Evolutionary conservation across 1,140 invertebrate species (phyloP).

Genomic region (Drusus annulatus): DNA sequence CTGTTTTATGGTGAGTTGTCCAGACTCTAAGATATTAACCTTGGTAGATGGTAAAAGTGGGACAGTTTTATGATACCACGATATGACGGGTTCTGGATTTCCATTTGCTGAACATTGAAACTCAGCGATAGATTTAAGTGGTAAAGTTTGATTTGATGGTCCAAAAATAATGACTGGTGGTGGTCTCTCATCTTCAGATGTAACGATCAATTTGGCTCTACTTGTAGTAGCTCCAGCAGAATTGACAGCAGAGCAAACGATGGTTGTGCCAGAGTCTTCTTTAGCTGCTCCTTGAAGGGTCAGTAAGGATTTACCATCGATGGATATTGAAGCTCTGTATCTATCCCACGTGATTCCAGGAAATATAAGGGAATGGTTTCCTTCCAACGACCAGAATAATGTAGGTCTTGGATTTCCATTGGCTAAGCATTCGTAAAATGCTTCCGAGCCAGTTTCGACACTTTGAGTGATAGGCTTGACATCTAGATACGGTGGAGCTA

Average conservation of each 20-base stretch:
- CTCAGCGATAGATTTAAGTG: conserved; percentile 81
- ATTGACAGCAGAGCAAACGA: conserved; percentile 88
- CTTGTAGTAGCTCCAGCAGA: conserved; percentile 85
- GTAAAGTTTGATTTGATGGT: conserved; percentile 92
- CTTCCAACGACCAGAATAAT: conserved; percentile 85
- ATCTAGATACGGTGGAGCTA: conserved; percentile 78
- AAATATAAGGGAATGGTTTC: conserved; percentile 80
- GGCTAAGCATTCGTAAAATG: conserved; percentile 79
- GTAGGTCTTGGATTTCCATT: conserved; percentile 80
- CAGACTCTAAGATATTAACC: conserved; percentile 80
- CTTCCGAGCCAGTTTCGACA: conserved; percentile 76
- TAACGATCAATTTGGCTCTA: conserved; percentile 82
- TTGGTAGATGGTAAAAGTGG: conserved; percentile 77
- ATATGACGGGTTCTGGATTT: conserved; percentile 82
- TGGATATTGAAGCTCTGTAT: conserved; percentile 74
- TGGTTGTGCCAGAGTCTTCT: conserved; percentile 77
- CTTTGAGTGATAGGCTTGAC: conserved; percentile 77
- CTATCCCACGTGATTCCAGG: conserved; percentile 76
- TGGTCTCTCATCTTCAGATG: conserved; percentile 83
- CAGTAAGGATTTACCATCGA: conserved; percentile 76
- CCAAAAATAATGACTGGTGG: conserved; percentile 91
- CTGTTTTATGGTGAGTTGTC: conserved; percentile 83
- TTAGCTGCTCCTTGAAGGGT: conserved; percentile 75
- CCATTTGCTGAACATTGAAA: conserved; percentile 85
- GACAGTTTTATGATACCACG: conserved; percentile 88